phyloP scores from a whole-genome alignment of 2,888 invertebrate genomes.

The Sicus ferrugineus region DNA sequence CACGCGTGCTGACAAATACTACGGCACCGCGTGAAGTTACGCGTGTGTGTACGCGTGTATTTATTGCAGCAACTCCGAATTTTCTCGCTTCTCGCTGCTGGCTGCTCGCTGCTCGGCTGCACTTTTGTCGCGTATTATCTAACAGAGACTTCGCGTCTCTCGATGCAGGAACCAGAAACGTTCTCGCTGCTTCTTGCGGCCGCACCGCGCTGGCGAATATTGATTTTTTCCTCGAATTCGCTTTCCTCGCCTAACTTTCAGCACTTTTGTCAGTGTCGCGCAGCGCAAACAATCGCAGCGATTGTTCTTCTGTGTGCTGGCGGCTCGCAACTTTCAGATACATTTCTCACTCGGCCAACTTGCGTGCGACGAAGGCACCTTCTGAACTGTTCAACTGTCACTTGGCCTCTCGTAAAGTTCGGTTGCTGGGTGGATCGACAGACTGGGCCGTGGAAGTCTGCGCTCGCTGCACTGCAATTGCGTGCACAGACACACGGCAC shows the following conservation, averaged over 20 bases:
- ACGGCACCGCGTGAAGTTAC: too few species aligned
- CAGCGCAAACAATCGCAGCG: background rate
- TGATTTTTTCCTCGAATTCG: constrained; percentile 1
- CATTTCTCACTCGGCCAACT: too few species aligned
- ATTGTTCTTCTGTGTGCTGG: background rate
- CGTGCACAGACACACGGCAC: too few species aligned
- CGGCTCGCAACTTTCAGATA: background rate
- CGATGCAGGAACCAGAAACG: too few species aligned
- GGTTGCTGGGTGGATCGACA: too few species aligned
- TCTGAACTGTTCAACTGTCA: constrained; percentile 1
- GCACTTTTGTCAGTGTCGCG: background rate
- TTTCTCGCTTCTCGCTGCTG: too few species aligned
- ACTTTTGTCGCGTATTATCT: background rate
- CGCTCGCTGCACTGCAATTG: background rate
- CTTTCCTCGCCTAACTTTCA: background rate
- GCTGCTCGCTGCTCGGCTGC: background rate
- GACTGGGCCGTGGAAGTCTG: background rate
- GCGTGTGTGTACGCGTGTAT: too few species aligned
- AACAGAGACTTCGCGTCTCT: too few species aligned
- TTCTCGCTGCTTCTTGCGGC: too few species aligned
- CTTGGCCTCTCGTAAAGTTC: too few species aligned
- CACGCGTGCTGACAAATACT: constrained; percentile 20
- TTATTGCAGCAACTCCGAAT: too few species aligned
- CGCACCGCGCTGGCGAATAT: background rate
- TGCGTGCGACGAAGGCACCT: too few species aligned